phyloP scores from a whole-genome alignment of 92 coral and sea anemone genomes.

The Paragorgia papillata region DNA sequence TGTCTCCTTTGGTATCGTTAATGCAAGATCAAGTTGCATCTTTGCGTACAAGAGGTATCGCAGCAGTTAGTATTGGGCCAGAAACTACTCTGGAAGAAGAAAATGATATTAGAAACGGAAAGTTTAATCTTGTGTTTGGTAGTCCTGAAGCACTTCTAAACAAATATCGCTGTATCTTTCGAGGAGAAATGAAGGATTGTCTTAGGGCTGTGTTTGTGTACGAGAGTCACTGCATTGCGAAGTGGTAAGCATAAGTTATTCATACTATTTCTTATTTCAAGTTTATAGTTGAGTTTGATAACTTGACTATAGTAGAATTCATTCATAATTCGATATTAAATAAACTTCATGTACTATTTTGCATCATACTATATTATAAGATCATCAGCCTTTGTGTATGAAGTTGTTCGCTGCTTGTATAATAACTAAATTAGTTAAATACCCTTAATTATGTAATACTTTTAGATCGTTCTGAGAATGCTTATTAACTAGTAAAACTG shows the following conservation, averaged over 20 bases:
- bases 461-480: no score
- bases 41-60: constrained; percentile 22
- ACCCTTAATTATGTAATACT: no score
- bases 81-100: constrained; percentile 22
- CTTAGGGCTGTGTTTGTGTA: constrained; percentile 54
- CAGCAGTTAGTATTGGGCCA: constrained; percentile 39
- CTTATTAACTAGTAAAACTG: no score
- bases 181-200: constrained; percentile 7
- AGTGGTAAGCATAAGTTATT: constrained; percentile 69
- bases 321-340: neutral
- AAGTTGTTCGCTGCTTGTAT: neutral
- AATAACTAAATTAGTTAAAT: no score
- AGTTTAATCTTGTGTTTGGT: constrained; percentile 46
- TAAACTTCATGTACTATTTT: no score
- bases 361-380: constrained; percentile 64
- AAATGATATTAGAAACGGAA: constrained; percentile 19
- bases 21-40: constrained; percentile 57
- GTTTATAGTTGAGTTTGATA: no score
- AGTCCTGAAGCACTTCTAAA: constrained; percentile 58
- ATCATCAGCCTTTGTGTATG: neutral
- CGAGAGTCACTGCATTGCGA: constrained; percentile 57
- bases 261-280: no score
- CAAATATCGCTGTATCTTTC: constrained; percentile 16
- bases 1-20: constrained; percentile 38
- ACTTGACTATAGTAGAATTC: no score